Conservation (phyloP, 1,140 invertebrate species). For the Meloidogyne exigua region DNA sequence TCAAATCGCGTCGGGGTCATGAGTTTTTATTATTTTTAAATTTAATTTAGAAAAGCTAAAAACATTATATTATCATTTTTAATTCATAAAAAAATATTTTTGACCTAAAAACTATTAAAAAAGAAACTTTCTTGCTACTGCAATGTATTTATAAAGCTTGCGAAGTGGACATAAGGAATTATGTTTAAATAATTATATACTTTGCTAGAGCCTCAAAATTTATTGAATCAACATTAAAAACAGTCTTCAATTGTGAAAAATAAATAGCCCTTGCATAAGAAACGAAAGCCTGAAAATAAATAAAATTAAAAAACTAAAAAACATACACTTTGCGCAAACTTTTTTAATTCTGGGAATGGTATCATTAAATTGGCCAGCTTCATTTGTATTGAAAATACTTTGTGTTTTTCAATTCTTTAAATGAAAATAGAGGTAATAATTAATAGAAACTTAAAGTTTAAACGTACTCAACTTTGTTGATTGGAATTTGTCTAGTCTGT, state of each 20-base stretch:
- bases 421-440: conserved; percentile 14
- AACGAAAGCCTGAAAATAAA: conserved; percentile 46
- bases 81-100: no score
- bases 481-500: conserved; percentile 41
- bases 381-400: conserved; percentile 46
- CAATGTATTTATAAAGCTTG: no score
- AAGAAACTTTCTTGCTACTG: no score
- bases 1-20: conserved; percentile 40
- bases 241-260: conserved; percentile 50
- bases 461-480: conserved; percentile 41
- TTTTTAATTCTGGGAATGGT: conserved; percentile 49
- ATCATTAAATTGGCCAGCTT: conserved; percentile 51
- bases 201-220: conserved; percentile 50
- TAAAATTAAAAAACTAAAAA: conserved; percentile 28
- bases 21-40: conserved; percentile 28
- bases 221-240: conserved; percentile 58
- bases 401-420: conserved; percentile 45
- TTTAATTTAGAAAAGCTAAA: conserved; percentile 67
- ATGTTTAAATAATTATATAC: conserved; percentile 24
- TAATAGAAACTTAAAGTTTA: neutral
- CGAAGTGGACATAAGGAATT: no score
- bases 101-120: no score
- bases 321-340: conserved; percentile 56
- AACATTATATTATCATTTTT: neutral
- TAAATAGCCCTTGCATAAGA: conserved; percentile 56